Conservation (phyloP, 2,113 vertebrate species). For the Pluvialis apricaria region DNA sequence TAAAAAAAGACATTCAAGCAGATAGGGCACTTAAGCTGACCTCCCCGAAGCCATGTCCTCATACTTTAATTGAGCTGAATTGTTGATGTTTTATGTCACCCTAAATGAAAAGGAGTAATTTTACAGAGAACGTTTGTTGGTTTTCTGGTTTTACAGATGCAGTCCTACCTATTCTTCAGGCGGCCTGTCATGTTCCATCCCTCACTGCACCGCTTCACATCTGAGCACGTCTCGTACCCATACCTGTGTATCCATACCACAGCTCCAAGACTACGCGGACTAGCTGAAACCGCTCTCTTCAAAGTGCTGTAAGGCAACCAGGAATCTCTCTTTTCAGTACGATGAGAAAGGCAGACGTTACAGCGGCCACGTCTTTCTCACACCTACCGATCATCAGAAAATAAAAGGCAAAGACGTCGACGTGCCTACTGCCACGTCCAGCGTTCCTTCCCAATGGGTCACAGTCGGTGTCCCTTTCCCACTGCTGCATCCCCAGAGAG, state of each 20-base stretch:
- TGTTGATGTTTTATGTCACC: slow-evolving; percentile 45
- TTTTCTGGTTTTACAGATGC: not conserved
- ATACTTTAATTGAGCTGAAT: slow-evolving; percentile 49
- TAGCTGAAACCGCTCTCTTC: not conserved
- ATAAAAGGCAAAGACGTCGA: not conserved
- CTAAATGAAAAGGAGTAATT: not conserved
- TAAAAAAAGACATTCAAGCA: slow-evolving; percentile 52
- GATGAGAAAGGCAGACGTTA: not conserved
- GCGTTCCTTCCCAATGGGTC: not conserved
- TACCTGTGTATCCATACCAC: not conserved
- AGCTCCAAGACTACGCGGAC: fast-evolving
- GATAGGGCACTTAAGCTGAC: slow-evolving; percentile 43
- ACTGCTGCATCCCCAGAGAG: not conserved
- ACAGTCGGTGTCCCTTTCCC: not conserved
- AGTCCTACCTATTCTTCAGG: not conserved
- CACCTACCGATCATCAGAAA: not conserved
- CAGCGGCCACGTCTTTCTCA: not conserved
- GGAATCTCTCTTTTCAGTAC: not conserved
- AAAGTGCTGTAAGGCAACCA: not conserved
- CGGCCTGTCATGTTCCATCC: not conserved
- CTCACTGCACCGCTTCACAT: not conserved
- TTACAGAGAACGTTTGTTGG: not conserved
- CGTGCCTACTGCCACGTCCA: not conserved
- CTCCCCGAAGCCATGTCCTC: slow-evolving; percentile 31
- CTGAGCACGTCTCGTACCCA: not conserved